phyloP scores from a whole-genome alignment of 2,888 invertebrate species.

The Acanthosoma haemorrhoidale region DNA sequence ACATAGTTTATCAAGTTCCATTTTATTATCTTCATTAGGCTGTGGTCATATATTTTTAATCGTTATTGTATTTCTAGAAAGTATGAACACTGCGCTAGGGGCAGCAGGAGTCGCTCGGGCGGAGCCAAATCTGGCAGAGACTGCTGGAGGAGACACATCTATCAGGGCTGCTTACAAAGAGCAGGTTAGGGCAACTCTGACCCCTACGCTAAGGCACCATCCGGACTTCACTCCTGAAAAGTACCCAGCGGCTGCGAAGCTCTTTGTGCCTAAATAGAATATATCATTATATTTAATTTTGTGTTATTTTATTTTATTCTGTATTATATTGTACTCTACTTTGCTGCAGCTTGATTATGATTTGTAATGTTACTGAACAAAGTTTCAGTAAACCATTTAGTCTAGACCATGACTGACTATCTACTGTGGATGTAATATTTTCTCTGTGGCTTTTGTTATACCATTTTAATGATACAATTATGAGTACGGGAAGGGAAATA shows the following conservation, averaged over 20 bases:
- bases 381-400: slow-evolving; percentile 2
- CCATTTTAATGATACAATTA: background rate
- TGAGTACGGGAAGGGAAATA: background rate
- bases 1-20: no score
- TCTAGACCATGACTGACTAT: background rate
- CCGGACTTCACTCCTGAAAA: slow-evolving; percentile 48
- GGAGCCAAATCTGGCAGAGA: slow-evolving; percentile 49
- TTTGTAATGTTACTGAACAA: background rate
- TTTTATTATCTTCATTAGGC: no score
- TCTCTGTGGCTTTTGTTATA: background rate
- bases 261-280: slow-evolving; percentile 43
- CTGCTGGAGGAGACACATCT: slow-evolving; percentile 49
- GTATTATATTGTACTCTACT: background rate
- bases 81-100: slow-evolving; percentile 49
- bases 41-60: no score
- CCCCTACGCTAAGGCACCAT: slow-evolving; percentile 50
- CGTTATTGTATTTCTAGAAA: slow-evolving; percentile 42
- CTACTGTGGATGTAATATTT: slow-evolving; percentile 5
- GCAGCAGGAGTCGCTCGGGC: slow-evolving; percentile 51
- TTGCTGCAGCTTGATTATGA: background rate
- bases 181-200: slow-evolving; percentile 50
- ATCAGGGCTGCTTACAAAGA: slow-evolving; percentile 53
- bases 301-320: background rate
- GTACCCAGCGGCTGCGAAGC: slow-evolving; percentile 50
- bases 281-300: background rate